Percentiles rank a stretch among this genome's conserved stretches.
These are phyloP conservation scores for Microcebus lehilahytsara DNA, from an alignment of 2,113 vertebrate genomes.

Conservation along the genomic window DNA sequence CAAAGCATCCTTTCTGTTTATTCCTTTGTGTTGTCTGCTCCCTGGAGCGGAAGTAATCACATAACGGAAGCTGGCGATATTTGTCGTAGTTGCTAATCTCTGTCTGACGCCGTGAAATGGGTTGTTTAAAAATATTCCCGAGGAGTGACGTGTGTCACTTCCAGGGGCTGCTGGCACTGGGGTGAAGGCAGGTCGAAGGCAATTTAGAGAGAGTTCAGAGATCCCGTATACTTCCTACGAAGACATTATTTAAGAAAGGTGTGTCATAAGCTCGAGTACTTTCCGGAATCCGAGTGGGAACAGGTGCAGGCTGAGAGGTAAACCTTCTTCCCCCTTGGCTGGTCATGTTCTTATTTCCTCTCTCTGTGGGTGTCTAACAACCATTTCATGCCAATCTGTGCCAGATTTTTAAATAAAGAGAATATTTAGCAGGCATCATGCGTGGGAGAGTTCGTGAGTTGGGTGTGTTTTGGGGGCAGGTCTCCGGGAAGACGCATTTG, in stretches of 20 bases:
- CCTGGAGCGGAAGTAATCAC: neutral
- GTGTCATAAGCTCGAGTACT: too few relatives aligned
- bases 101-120: neutral
- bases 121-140: neutral
- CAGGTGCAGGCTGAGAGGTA: neutral
- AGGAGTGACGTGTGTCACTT: neutral
- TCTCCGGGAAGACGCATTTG: neutral
- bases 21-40: neutral
- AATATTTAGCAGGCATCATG: neutral
- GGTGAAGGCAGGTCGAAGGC: neutral
- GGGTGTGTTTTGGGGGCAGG: too few relatives aligned
- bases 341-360: neutral
- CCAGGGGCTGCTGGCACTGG: neutral
- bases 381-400: neutral
- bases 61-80: neutral
- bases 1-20: neutral
- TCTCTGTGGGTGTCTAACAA: too few relatives aligned
- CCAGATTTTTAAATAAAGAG: neutral
- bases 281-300: neutral
- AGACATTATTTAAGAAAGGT: too few relatives aligned
- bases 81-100: neutral
- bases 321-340: too few relatives aligned
- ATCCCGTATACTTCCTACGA: neutral
- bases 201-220: neutral
- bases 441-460: neutral